Percentiles rank a stretch among this genome's conserved stretches.
Evolutionary conservation across 1,140 invertebrate genomes (phyloP).

Genomic region (Sycophaga agraensis): DNA sequence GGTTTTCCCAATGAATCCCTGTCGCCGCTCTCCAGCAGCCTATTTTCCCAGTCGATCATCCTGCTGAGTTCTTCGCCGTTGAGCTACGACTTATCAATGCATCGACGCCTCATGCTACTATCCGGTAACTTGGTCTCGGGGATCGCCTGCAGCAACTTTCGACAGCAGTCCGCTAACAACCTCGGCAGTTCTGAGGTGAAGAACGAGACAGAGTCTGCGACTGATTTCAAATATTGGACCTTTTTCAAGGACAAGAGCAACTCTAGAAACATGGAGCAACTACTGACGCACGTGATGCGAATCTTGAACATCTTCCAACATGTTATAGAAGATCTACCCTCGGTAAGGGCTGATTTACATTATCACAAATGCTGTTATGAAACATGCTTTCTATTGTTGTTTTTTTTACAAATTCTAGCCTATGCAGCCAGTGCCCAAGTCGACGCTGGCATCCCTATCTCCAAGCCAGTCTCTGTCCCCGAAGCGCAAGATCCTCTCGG

Average conservation of each 20-base stretch:
- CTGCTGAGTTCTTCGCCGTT: constrained; percentile 63
- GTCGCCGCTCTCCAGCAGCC: constrained; percentile 43
- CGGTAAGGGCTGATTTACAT: neutral
- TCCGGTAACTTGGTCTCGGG: constrained; percentile 69
- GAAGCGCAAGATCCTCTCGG: constrained; percentile 53
- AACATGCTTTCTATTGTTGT: too few species aligned
- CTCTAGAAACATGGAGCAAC: constrained; percentile 60
- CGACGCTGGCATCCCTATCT: constrained; percentile 62
- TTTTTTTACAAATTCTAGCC: constrained; percentile 18
- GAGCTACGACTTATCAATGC: constrained; percentile 66
- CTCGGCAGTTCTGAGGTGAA: neutral
- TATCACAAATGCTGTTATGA: too few species aligned
- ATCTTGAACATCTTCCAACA: constrained; percentile 75
- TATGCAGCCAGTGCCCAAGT: constrained; percentile 41
- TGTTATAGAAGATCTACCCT: constrained; percentile 70
- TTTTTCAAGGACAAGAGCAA: constrained; percentile 59
- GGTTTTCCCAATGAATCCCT: constrained; percentile 32
- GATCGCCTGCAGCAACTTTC: constrained; percentile 49
- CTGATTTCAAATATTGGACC: constrained; percentile 53
- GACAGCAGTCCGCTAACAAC: constrained; percentile 25
- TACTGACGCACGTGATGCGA: constrained; percentile 69
- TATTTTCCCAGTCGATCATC: constrained; percentile 56
- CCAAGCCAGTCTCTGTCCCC: constrained; percentile 59
- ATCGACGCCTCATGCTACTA: constrained; percentile 64
- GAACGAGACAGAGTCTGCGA: constrained; percentile 6